A percentile compares a stretch with the other conserved stretches of the same genome.
These are phyloP conservation scores for Trilocha varians DNA, from an alignment of 2,888 invertebrate genomes.

Conservation along the genomic window DNA sequence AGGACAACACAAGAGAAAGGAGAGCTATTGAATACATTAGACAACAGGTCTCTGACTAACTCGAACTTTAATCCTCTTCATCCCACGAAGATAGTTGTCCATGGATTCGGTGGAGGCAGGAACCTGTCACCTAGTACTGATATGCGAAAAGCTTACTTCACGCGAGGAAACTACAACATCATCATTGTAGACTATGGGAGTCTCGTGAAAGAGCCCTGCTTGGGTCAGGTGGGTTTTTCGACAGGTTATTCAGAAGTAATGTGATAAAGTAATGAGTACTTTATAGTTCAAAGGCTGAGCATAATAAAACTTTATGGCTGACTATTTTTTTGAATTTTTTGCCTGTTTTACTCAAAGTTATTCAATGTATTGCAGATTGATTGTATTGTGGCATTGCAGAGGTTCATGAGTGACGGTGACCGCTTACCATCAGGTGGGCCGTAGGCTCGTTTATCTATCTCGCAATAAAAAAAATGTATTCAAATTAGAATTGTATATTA, in stretches of 20 bases:
- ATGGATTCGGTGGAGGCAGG: conserved; percentile 91
- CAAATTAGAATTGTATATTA: no score
- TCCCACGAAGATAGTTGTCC: conserved; percentile 90
- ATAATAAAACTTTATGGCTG: no score
- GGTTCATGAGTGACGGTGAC: no score
- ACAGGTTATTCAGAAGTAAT: neutral
- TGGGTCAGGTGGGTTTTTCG: conserved; percentile 75
- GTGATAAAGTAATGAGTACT: no score
- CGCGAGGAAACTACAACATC: conserved; percentile 85
- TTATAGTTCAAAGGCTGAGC: no score
- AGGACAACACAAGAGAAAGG: conserved; percentile 84
- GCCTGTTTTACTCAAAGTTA: no score
- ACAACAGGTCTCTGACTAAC: conserved; percentile 78
- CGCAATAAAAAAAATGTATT: no score
- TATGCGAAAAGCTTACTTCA: conserved; percentile 87
- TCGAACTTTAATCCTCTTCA: conserved; percentile 85
- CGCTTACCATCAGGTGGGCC: no score
- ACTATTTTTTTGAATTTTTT: no score
- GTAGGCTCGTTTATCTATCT: no score
- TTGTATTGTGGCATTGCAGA: no score
- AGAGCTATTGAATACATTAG: conserved; percentile 79
- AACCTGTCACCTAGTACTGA: conserved; percentile 88
- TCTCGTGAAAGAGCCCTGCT: conserved; percentile 86
- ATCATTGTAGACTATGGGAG: conserved; percentile 89
- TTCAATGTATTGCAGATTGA: no score